Conservation (phyloP, 2,797 vertebrate genomes). For the Hafferia zeledoni region DNA sequence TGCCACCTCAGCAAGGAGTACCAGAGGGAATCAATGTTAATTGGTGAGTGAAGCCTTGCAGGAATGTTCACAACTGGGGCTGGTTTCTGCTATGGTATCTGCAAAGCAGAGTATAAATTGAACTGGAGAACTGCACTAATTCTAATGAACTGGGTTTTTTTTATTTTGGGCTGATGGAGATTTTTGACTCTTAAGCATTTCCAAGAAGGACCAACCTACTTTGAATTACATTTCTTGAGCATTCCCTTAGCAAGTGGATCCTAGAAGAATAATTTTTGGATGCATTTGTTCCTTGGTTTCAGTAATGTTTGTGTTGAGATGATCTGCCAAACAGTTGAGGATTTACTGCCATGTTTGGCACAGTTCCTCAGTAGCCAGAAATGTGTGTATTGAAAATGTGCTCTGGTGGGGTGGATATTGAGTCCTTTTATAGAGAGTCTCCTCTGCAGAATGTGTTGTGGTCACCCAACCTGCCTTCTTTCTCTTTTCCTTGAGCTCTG, state of each 20-base stretch:
- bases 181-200: not conserved
- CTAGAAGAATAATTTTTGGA: not conserved
- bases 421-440: conserved; percentile 4
- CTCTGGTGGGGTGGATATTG: not conserved
- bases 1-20: conserved; percentile 89
- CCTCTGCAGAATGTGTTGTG: not conserved
- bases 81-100: conserved; percentile 25
- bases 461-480: not conserved
- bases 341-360: conserved; percentile 42
- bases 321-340: conserved; percentile 29
- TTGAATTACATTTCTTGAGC: not conserved
- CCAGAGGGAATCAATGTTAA: conserved; percentile 82
- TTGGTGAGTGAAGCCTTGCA: conserved; percentile 82
- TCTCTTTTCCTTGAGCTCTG: not conserved
- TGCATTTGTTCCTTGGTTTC: not conserved
- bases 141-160: not conserved
- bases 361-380: conserved; percentile 20
- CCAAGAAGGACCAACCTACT: not conserved
- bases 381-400: not conserved
- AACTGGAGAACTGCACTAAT: not conserved
- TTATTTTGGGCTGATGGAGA: not conserved
- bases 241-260: not conserved
- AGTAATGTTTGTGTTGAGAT: conserved; percentile 2
- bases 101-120: not conserved
- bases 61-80: not conserved